A percentile compares a stretch with the other conserved stretches of the same genome.
phyloP scores from a whole-genome alignment of 2,888 invertebrate genomes.

The Tetragnatha montana region DNA sequence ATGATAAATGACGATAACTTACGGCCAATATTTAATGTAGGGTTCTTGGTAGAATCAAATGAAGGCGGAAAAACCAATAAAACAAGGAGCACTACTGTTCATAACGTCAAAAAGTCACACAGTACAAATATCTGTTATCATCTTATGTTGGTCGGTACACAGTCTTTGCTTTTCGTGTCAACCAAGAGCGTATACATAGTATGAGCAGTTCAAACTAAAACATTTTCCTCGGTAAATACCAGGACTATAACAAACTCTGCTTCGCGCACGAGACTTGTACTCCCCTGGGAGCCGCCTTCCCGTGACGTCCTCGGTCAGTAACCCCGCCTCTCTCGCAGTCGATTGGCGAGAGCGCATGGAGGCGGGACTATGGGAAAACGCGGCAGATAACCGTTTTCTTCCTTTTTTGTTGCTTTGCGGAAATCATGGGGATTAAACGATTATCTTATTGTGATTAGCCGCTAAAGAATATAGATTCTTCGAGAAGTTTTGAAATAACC shows the following conservation, averaged over 20 bases:
- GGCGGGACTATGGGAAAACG: background rate
- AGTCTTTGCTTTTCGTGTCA: slow-evolving; percentile 62
- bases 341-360: slow-evolving; percentile 6
- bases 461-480: background rate
- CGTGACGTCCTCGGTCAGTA: background rate
- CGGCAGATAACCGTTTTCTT: too few species aligned
- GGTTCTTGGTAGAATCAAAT: background rate
- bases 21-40: background rate
- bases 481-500: too few species aligned
- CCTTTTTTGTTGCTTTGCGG: too few species aligned
- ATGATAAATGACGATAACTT: background rate
- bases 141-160: slow-evolving; percentile 64
- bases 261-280: background rate
- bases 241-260: slow-evolving; percentile 15
- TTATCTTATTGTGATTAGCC: too few species aligned
- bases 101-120: slow-evolving; percentile 64
- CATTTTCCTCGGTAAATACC: slow-evolving; percentile 55
- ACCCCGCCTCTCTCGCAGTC: background rate
- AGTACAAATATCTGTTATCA: slow-evolving; percentile 64
- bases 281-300: slow-evolving; percentile 50
- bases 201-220: slow-evolving; percentile 59
- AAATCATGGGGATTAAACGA: too few species aligned
- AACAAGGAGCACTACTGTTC: slow-evolving; percentile 21
- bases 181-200: slow-evolving; percentile 48
- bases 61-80: slow-evolving; percentile 19